Conservation (phyloP, 2,888 invertebrate genomes). For the Trissonchulus latispiculum region DNA sequence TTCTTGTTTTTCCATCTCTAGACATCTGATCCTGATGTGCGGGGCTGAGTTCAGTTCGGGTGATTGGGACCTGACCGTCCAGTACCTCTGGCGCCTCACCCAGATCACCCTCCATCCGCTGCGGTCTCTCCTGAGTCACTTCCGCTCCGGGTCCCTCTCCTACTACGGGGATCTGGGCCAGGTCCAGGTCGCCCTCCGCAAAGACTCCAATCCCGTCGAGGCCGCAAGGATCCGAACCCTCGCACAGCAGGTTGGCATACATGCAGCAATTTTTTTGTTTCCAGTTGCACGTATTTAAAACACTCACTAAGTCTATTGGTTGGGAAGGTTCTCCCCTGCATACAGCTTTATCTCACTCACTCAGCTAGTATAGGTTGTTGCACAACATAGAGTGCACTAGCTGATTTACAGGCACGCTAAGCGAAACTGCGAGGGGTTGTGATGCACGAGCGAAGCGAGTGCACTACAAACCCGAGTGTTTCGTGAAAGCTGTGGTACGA, state of each 20-base stretch:
- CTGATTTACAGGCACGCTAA: no score
- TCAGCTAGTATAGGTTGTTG: no score
- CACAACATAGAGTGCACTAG: no score
- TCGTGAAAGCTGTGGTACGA: no score
- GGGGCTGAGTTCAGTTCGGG: constrained; percentile 61
- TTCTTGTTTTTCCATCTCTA: constrained; percentile 38
- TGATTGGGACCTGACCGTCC: constrained; percentile 65
- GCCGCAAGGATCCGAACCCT: constrained; percentile 72
- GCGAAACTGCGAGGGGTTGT: no score
- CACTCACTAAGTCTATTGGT: not conserved
- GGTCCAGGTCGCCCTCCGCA: constrained; percentile 77
- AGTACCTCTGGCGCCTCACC: constrained; percentile 65
- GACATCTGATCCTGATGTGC: constrained; percentile 60
- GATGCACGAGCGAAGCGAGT: no score
- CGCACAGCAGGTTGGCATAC: constrained; percentile 76
- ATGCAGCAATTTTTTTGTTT: constrained; percentile 21
- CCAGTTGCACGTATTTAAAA: not conserved
- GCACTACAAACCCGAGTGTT: no score
- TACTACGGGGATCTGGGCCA: constrained; percentile 69
- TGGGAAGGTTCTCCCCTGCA: no score
- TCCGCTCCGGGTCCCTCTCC: constrained; percentile 79
- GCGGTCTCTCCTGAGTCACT: constrained; percentile 75
- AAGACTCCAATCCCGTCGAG: constrained; percentile 72
- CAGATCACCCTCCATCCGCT: constrained; percentile 68
- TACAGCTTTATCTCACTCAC: no score